phyloP scores from a whole-genome alignment of 2,113 vertebrate species.

The Periophthalmus modestus region DNA sequence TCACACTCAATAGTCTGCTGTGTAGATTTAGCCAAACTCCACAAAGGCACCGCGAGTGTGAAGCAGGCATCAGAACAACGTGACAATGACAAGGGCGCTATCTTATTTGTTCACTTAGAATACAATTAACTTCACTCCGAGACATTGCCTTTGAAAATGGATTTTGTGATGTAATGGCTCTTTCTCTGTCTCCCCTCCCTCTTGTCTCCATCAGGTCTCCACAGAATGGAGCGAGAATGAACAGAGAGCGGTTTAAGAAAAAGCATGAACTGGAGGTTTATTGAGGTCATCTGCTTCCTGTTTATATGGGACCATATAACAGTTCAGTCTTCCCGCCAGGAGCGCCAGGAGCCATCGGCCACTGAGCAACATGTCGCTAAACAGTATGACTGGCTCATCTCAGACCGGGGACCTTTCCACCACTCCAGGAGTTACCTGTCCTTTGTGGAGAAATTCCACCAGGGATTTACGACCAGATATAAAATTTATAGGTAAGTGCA shows the following conservation, averaged over 20 bases:
- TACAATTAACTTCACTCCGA: slow-evolving; percentile 61
- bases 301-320: slow-evolving; percentile 99
- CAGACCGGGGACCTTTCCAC: slow-evolving; percentile 99
- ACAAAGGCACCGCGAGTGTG: slow-evolving; percentile 27
- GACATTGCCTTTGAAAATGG: slow-evolving; percentile 57
- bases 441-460: slow-evolving; percentile 99
- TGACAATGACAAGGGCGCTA: slow-evolving; percentile 54
- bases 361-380: slow-evolving; percentile 99
- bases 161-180: slow-evolving; percentile 59
- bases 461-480: slow-evolving; percentile 99
- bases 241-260: slow-evolving; percentile 98
- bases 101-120: slow-evolving; percentile 58
- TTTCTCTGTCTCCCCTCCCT: slow-evolving; percentile 35
- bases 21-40: slow-evolving; percentile 33
- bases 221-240: slow-evolving; percentile 99
- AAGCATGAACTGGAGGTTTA: slow-evolving; percentile 99
- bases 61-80: slow-evolving; percentile 50
- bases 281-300: slow-evolving; percentile 99
- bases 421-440: slow-evolving; percentile 98
- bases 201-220: slow-evolving; percentile 86
- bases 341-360: slow-evolving; percentile 92
- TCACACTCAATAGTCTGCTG: slow-evolving; percentile 25
- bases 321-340: slow-evolving; percentile 96
- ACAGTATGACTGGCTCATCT: slow-evolving; percentile 99
- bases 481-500: slow-evolving; percentile 98